Percentiles rank a stretch among this genome's conserved stretches.
Evolutionary conservation across 2,797 vertebrate genomes (phyloP).

Genomic region (Rhynchotus rufescens): DNA sequence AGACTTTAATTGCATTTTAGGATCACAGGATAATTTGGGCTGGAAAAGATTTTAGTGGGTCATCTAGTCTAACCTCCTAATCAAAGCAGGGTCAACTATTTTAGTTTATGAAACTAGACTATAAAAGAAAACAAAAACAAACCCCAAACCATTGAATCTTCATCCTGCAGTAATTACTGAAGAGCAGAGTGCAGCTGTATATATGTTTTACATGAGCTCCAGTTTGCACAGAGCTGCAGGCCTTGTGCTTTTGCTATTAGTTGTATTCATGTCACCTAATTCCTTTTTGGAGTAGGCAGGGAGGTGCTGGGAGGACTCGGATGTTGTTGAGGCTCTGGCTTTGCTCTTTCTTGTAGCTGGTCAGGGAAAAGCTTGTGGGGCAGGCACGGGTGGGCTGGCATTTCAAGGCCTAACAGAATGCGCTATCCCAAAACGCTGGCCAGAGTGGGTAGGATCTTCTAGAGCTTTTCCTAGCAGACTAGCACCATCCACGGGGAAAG

Average conservation of each 20-base stretch:
- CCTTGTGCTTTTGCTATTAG: background rate
- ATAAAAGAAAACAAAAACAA: background rate
- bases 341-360: background rate
- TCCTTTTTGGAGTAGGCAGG: background rate
- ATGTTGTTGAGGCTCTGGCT: background rate
- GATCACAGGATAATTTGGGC: background rate
- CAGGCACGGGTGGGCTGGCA: fast-evolving
- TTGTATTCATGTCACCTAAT: background rate
- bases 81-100: background rate
- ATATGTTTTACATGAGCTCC: background rate
- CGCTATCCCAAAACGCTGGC: fast-evolving
- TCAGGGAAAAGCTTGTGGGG: fast-evolving
- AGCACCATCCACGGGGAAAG: background rate
- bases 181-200: background rate
- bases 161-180: background rate
- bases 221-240: background rate
- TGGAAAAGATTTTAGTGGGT: background rate
- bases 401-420: background rate
- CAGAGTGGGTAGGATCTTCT: background rate
- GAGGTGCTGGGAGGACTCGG: fast-evolving
- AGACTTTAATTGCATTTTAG: background rate
- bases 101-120: background rate
- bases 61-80: background rate
- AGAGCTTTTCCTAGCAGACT: background rate
- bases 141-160: background rate